phyloP scores from a whole-genome alignment of 2,888 invertebrate species.

The Podabrus alpinus region DNA sequence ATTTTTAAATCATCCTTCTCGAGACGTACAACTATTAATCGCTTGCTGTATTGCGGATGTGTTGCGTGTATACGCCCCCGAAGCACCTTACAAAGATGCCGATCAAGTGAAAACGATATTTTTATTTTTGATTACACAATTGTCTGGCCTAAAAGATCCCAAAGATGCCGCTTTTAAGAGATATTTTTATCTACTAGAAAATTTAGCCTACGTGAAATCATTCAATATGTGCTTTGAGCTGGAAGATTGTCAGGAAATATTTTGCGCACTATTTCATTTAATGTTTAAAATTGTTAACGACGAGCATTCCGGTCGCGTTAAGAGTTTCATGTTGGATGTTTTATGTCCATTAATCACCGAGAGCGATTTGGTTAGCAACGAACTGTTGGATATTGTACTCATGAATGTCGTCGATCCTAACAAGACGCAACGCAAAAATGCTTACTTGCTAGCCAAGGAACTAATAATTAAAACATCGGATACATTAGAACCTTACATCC shows the following conservation, averaged over 20 bases:
- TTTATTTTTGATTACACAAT: slow-evolving; percentile 90
- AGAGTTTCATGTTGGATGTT: slow-evolving; percentile 95
- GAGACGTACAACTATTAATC: slow-evolving; percentile 91
- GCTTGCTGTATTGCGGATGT: slow-evolving; percentile 98
- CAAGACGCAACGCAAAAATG: slow-evolving; percentile 86
- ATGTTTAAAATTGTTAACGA: slow-evolving; percentile 97
- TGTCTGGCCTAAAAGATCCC: slow-evolving; percentile 91
- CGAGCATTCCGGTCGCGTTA: slow-evolving; percentile 94
- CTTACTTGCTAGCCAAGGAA: slow-evolving; percentile 89
- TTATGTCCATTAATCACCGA: slow-evolving; percentile 93
- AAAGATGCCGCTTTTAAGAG: slow-evolving; percentile 97
- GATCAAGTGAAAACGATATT: slow-evolving; percentile 93
- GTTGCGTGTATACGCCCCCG: slow-evolving; percentile 93
- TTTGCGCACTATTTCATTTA: slow-evolving; percentile 88
- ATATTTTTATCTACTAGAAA: slow-evolving; percentile 96
- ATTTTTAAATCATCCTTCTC: slow-evolving; percentile 85
- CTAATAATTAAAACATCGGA: slow-evolving; percentile 89
- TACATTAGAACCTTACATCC: slow-evolving; percentile 92
- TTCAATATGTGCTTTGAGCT: slow-evolving; percentile 99
- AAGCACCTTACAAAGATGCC: slow-evolving; percentile 95
- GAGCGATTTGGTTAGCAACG: slow-evolving; percentile 93
- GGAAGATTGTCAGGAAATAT: slow-evolving; percentile 96
- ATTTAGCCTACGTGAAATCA: slow-evolving; percentile 95
- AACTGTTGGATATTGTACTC: slow-evolving; percentile 90
- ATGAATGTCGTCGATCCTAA: slow-evolving; percentile 93